These are phyloP conservation scores for Synodontis membranacea DNA, from an alignment of 2,113 vertebrate species.

Conservation along the genomic window DNA sequence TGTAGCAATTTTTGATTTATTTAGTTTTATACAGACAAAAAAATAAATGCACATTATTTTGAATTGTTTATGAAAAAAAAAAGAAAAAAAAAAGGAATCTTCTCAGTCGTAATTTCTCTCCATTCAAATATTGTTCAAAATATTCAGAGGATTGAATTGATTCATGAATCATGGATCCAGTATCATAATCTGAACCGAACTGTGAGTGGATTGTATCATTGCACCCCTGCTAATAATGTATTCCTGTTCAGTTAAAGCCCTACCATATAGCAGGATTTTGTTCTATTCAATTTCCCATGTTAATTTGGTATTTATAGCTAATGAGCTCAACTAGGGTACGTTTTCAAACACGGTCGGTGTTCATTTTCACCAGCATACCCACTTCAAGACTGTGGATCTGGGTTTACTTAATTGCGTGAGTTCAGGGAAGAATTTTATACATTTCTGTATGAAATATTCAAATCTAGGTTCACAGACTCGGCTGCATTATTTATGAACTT, in stretches of 20 bases:
- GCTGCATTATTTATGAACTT: conserved; percentile 48
- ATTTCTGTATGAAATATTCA: conserved; percentile 53
- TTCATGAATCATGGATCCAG: not conserved
- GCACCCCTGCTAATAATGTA: not conserved
- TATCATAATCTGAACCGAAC: not conserved
- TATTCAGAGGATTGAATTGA: not conserved
- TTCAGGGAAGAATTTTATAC: conserved; percentile 44
- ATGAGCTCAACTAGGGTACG: not conserved
- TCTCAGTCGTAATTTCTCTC: not conserved
- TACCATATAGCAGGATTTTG: not conserved
- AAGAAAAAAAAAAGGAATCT: not conserved
- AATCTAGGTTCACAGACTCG: conserved; percentile 48
- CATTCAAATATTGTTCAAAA: not conserved
- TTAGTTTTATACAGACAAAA: not conserved
- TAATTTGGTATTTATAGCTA: not conserved
- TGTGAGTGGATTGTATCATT: not conserved
- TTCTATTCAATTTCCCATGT: not conserved
- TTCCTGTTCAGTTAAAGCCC: not conserved
- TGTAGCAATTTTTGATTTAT: not conserved
- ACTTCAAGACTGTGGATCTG: conserved; percentile 24
- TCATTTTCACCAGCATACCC: not conserved
- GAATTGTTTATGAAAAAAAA: not conserved
- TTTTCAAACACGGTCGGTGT: not conserved
- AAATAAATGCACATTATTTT: not conserved
- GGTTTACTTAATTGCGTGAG: conserved; percentile 46